phyloP scores from a whole-genome alignment of 2,113 vertebrate genomes.

The Gorilla gorilla region DNA sequence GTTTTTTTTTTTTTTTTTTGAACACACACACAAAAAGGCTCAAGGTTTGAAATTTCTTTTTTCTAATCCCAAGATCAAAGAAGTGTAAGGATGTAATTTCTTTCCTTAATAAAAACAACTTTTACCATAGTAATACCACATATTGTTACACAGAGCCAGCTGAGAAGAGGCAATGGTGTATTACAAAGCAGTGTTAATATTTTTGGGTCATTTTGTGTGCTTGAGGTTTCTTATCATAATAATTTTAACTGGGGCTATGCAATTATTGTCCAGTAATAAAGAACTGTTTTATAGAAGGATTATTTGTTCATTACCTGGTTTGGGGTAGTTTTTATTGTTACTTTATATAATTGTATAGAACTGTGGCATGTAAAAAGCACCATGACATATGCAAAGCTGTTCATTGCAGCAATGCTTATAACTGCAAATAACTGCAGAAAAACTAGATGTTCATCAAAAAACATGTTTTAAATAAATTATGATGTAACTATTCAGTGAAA shows the following conservation, averaged over 20 bases:
- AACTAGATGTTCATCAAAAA: background rate
- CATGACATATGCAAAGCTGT: background rate
- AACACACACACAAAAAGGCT: background rate
- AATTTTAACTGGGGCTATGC: background rate
- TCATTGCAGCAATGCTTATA: background rate
- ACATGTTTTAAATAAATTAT: slow-evolving; percentile 48
- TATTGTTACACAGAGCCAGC: background rate
- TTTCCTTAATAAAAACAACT: slow-evolving; percentile 44
- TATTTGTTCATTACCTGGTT: background rate
- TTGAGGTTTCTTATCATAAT: slow-evolving; percentile 33
- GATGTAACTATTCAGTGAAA: background rate
- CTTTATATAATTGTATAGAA: background rate
- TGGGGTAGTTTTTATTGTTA: background rate
- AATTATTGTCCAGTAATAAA: slow-evolving; percentile 1
- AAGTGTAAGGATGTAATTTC: background rate
- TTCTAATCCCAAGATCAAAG: slow-evolving; percentile 35
- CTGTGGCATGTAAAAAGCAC: background rate
- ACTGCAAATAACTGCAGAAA: background rate
- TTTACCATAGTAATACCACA: background rate
- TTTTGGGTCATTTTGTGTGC: background rate
- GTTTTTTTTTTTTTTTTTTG: background rate
- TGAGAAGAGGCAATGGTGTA: background rate
- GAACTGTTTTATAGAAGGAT: background rate
- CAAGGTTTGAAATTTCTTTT: slow-evolving; percentile 27
- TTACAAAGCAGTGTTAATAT: background rate